Base-by-base conservation (phyloP, 2,888 invertebrate genomes). In the Clusia tigrina region DNA sequence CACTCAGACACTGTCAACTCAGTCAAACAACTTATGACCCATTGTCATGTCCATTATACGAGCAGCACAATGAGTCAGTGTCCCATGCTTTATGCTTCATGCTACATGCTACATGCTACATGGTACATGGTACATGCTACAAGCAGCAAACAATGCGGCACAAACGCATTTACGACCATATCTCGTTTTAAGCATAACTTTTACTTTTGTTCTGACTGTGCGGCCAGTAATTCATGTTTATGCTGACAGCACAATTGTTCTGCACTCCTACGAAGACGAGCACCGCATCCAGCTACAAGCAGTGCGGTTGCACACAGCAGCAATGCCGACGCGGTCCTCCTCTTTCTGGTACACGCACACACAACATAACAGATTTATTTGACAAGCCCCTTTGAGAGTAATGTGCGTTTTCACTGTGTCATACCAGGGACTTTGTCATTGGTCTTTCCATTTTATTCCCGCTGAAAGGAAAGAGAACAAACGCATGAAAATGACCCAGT, bases 161-260 rank as follows among this genome's bases (percentile, higher is more conserved):
- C n/a, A n/a, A n/a, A n/a, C n/a, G 42, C 42, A 42, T 6, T n/a
- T n/a, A n/a, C n/a, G n/a, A n/a, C n/a, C n/a, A 10, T 42, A 17
- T 42, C 42, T 32, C 32, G 32, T 32, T 12, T 32, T 12, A 9
- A 32, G 6, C 12, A 42, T n/a, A 42, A 42, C 42, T 42, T 42
- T 10, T 42, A 42, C 42, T 42, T n/a, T 12, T 32, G 32, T 12
- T 9, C 32, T 6, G 6, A 32, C 32, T 9, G 32, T 32, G 3
- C 42, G 10, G n/a, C 15, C 42, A 42, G 55, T 37, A 57, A 57
- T 15, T 57, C 56, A 57, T 57, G 56, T 42, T 42, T 24, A 57
- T 3, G 46, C 38, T 42, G 56, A 57, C 56, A 46, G 37, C 24
- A 25, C 22, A 12, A 17, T 32, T 32, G 32, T 6, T 5, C 32